A percentile compares a stretch with the other conserved stretches of the same genome.
Evolutionary conservation across 2,113 vertebrate species (phyloP).

Genomic region (Limanda limanda): DNA sequence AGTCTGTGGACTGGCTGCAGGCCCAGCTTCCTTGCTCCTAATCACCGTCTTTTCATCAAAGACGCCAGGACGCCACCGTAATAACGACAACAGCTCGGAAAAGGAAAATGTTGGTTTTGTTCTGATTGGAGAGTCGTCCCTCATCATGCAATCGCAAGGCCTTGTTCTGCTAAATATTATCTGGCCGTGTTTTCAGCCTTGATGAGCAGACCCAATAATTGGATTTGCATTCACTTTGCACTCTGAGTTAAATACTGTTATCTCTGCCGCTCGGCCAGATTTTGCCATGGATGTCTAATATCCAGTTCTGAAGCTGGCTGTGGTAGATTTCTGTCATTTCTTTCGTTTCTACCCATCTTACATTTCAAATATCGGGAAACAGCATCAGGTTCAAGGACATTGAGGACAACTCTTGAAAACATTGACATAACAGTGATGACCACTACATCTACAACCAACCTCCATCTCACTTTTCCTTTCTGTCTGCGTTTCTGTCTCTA

Average conservation of each 20-base stretch:
- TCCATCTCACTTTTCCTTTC: not conserved
- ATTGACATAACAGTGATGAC: not conserved
- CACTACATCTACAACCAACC: constrained; percentile 12
- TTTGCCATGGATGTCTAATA: no score
- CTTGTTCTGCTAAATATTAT: constrained; percentile 43
- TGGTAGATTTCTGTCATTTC: no score
- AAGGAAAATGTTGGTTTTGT: constrained; percentile 34
- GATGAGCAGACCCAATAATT: constrained; percentile 14
- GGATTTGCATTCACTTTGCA: constrained; percentile 23
- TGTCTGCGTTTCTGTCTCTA: not conserved
- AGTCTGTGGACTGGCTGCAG: constrained; percentile 3
- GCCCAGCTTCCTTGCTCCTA: constrained; percentile 22
- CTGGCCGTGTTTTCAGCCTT: constrained; percentile 21
- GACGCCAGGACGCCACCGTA: constrained; percentile 26
- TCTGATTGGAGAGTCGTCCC: constrained; percentile 46
- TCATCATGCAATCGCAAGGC: constrained; percentile 34
- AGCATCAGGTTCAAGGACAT: no score
- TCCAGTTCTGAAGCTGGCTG: no score
- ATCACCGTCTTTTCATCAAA: constrained; percentile 53
- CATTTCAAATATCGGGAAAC: no score
- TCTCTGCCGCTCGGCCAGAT: not conserved
- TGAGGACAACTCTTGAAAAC: no score
- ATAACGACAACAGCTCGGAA: constrained; percentile 29
- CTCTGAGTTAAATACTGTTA: constrained; percentile 1
- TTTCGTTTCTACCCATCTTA: no score